These are phyloP conservation scores for Lepus europaeus DNA, from an alignment of 2,113 vertebrate species.

Conservation along the genomic window DNA sequence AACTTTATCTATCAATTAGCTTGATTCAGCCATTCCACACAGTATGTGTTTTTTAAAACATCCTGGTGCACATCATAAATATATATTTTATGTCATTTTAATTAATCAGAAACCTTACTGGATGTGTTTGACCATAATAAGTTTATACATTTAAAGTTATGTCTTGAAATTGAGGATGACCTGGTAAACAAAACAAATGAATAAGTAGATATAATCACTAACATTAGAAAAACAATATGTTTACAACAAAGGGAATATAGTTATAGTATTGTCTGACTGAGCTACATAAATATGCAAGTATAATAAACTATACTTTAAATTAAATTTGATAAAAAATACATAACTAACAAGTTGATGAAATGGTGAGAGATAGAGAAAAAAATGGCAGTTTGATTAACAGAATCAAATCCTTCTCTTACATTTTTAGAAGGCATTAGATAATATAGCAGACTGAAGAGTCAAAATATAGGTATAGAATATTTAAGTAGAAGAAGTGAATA, in stretches of 20 bases:
- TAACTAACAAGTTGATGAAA: slow-evolving; percentile 2
- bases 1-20: not conserved
- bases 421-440: not conserved
- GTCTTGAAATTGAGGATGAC: not conserved
- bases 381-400: not conserved
- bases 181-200: not conserved
- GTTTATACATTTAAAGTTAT: not conserved
- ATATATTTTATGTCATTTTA: not conserved
- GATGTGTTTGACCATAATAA: not conserved
- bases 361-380: not conserved
- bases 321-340: not conserved
- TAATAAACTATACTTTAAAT: not conserved
- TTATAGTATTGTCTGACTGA: not conserved
- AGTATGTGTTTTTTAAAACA: not conserved
- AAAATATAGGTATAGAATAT: not conserved
- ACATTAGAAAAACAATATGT: not conserved
- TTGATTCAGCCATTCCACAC: not conserved
- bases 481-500: not conserved
- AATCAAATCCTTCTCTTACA: not conserved
- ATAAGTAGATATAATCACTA: not conserved
- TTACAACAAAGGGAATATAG: not conserved
- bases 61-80: not conserved
- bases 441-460: not conserved
- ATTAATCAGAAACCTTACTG: not conserved
- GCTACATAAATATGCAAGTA: not conserved